Percentiles rank a stretch among this genome's conserved stretches.
These are phyloP conservation scores for Vicugna pacos DNA, from an alignment of 2,113 vertebrate genomes.

Conservation along the genomic window DNA sequence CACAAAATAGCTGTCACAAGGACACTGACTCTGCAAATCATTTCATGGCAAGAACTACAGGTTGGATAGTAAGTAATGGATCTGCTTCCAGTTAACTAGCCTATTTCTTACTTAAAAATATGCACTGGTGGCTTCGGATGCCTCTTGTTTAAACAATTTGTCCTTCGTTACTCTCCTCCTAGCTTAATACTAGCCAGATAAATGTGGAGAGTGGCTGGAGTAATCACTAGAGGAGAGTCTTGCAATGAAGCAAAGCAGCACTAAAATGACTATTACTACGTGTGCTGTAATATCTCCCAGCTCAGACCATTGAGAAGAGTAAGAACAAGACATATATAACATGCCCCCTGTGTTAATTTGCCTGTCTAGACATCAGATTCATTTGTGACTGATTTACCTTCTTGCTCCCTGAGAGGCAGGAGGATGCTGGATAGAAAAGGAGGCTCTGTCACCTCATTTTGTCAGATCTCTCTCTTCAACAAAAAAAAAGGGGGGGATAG, in stretches of 20 bases:
- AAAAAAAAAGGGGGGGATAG: neutral
- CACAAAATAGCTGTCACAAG: neutral
- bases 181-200: neutral
- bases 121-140: neutral
- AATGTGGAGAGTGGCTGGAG: neutral
- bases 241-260: neutral
- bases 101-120: neutral
- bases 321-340: neutral
- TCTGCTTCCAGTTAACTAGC: neutral
- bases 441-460: neutral
- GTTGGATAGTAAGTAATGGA: neutral
- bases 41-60: neutral
- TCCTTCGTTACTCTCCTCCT: neutral
- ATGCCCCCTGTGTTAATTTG: neutral
- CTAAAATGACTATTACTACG: neutral
- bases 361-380: neutral
- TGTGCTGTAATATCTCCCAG: neutral
- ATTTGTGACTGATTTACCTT: neutral
- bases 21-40: slow-evolving; percentile 20
- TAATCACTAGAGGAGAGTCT: neutral
- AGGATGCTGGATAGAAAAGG: neutral
- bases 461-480: slow-evolving; percentile 13
- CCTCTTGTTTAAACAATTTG: slow-evolving; percentile 1
- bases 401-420: neutral
- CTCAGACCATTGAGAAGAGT: neutral